These are phyloP conservation scores for Enhydra lutris DNA, from an alignment of 2,113 vertebrate genomes.

Conservation along the genomic window DNA sequence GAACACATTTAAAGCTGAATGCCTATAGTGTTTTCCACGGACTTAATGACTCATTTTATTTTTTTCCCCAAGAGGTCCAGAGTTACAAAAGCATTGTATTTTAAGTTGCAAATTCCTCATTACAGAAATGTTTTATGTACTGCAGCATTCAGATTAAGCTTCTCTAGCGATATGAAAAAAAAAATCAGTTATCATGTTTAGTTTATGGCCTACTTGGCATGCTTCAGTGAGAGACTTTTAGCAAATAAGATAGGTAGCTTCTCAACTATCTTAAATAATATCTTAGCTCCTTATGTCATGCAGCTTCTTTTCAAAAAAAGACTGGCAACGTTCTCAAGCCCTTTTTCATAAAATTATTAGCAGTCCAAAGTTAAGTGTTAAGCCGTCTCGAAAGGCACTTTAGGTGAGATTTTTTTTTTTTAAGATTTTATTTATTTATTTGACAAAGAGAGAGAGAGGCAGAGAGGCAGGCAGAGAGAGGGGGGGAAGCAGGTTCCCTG, in stretches of 20 bases:
- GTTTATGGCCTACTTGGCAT: conserved; percentile 38
- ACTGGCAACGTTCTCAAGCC: background rate
- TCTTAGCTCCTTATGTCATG: background rate
- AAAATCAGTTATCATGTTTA: conserved; percentile 32
- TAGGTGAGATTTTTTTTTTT: background rate
- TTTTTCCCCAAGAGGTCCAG: conserved; percentile 72
- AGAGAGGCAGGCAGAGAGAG: too few species aligned
- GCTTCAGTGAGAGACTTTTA: conserved; percentile 45
- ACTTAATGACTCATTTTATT: conserved; percentile 77
- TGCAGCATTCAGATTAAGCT: conserved; percentile 62
- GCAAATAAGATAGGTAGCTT: background rate
- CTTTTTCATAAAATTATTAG: conserved; percentile 46
- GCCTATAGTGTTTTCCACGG: conserved; percentile 65
- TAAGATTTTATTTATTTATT: too few species aligned
- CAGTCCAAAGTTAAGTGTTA: conserved; percentile 5
- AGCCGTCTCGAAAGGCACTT: background rate
- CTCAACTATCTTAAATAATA: conserved; percentile 6
- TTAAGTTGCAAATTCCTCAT: conserved; percentile 72
- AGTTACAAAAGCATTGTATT: conserved; percentile 73
- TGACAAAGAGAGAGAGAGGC: too few species aligned
- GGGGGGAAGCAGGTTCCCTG: too few species aligned
- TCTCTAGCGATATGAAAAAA: conserved; percentile 64
- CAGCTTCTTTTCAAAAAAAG: background rate
- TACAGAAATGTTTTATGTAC: conserved; percentile 65
- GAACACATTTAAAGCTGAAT: conserved; percentile 60